phyloP scores from a whole-genome alignment of 2,888 invertebrate genomes.

The Drosophila meridiana region DNA sequence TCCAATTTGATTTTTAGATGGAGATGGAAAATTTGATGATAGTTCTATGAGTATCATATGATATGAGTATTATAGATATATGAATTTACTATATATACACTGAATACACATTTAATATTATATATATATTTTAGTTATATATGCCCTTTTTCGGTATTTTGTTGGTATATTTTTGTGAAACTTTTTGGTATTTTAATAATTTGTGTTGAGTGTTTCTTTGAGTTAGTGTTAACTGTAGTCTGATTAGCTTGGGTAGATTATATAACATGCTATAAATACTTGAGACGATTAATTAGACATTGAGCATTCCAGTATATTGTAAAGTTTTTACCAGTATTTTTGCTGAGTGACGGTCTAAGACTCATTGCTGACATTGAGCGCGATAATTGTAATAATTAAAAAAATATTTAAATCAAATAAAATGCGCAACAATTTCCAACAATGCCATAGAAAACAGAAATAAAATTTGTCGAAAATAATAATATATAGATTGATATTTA shows the following conservation, averaged over 20 bases:
- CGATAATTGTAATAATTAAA: background rate
- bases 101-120: constrained; percentile 28
- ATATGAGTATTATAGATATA: constrained; percentile 25
- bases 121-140: constrained; percentile 15
- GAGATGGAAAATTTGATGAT: constrained; percentile 64
- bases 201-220: constrained; percentile 44
- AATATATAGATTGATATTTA: background rate
- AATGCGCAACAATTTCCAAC: constrained; percentile 14
- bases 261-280: constrained; percentile 28
- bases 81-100: constrained; percentile 28
- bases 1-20: constrained; percentile 64
- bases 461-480: constrained; percentile 54
- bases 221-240: constrained; percentile 18
- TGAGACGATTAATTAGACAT: constrained; percentile 18
- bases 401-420: background rate
- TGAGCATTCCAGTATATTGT: constrained; percentile 28
- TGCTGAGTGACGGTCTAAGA: constrained; percentile 48
- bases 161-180: constrained; percentile 74
- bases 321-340: constrained; percentile 26
- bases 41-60: constrained; percentile 35
- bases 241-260: background rate
- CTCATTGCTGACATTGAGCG: constrained; percentile 18
- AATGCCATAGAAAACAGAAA: constrained; percentile 55
- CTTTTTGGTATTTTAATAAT: constrained; percentile 41
- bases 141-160: constrained; percentile 26